Evolutionary conservation across 1,140 invertebrate species (phyloP), one percentile per base, ranked within the genome.

Genomic region (Drosophila varians): DNA sequence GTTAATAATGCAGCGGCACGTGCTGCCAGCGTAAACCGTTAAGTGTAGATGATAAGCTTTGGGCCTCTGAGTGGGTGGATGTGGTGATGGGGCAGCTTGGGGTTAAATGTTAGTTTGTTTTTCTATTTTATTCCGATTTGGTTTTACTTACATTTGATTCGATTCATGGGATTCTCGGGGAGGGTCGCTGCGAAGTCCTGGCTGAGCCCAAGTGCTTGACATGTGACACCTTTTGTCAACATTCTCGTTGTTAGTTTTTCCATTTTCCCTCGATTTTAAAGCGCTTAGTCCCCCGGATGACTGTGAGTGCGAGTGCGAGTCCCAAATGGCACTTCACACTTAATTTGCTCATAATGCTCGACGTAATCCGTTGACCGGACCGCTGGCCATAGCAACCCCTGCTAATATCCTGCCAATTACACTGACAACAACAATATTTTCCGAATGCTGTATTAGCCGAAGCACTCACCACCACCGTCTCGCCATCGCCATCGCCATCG

Each of bases 311-410:
- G 52, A 66, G 55, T 72, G 46, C 68, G 25, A 74, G 62, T 87
- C 82, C 69, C 82, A 80, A 87, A 87, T 87, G 83, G 70, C 82
- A 87, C 82, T 87, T 87, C 82, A 87, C 82, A 87, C 82, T 87
- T 87, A 87, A 87, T 87, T 87, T 87, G 83, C 70, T 87, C 83
- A 77, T 87, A 87, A 86, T 86, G 82, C 82, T 65, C 83, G 11
- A 25, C 77, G 74, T 86, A 86, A 86, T 80, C 82, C 82, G 56
- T 75, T 69, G 56, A 77, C 66, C 56, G 42, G 19, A 14, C 14
- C 45, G 18, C 8, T 38, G 36, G 14, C 21, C 25, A 38, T 12
- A 38, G 14, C 12, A 68, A 58, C 54, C 74, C 74, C 75, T 56
- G 58, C 47, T 77, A 86, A 84, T 84, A 84, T 87, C 76, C 80